Evolutionary conservation across 2,113 vertebrate species (phyloP).

Genomic region (Coregonus clupeaformis): DNA sequence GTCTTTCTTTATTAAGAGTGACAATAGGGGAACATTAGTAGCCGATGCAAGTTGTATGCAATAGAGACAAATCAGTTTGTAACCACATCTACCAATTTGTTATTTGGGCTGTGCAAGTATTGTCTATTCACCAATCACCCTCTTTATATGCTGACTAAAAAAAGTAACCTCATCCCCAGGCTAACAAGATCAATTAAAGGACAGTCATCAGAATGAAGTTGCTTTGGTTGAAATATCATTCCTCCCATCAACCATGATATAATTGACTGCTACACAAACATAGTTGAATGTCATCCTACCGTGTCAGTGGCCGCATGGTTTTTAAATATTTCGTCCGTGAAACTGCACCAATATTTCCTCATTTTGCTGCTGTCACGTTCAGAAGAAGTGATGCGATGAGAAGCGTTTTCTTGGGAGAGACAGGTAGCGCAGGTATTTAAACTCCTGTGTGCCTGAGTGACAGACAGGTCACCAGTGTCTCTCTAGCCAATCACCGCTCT

Average conservation of each 20-base stretch:
- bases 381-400: neutral
- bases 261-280: neutral
- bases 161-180: too few species aligned
- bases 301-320: slow-evolving; percentile 49
- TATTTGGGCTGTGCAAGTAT: too few species aligned
- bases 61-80: too few species aligned
- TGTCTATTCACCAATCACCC: too few species aligned
- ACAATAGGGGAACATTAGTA: too few species aligned
- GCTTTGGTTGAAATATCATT: too few species aligned
- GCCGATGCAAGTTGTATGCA: too few species aligned
- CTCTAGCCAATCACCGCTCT: slow-evolving; percentile 44
- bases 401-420: slow-evolving; percentile 3
- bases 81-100: too few species aligned
- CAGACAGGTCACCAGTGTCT: slow-evolving; percentile 12
- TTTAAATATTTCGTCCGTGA: slow-evolving; percentile 55
- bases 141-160: too few species aligned
- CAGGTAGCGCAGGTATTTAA: slow-evolving; percentile 37
- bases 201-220: too few species aligned
- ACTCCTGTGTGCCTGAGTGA: slow-evolving; percentile 16
- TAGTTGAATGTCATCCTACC: slow-evolving; percentile 50
- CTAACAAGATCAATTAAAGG: too few species aligned
- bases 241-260: neutral
- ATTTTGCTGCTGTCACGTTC: slow-evolving; percentile 37
- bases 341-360: slow-evolving; percentile 58
- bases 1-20: too few species aligned